A percentile compares a stretch with the other conserved stretches of the same genome.
Conservation (phyloP, 2,888 invertebrate genomes). For the Heliconius ethilla region DNA sequence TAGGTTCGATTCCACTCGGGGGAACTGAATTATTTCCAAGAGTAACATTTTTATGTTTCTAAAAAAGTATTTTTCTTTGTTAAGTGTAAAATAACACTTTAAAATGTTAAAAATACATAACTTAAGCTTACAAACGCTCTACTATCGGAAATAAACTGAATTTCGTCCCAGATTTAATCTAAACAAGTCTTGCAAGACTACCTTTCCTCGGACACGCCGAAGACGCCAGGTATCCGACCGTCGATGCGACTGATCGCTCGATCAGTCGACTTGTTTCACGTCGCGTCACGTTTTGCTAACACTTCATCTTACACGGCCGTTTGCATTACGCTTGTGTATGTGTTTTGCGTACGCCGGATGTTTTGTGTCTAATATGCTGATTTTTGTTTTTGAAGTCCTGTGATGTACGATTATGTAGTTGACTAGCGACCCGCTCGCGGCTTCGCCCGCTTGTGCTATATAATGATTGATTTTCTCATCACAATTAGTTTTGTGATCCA, state of each 20-base stretch:
- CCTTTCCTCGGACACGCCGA: constrained; percentile 2
- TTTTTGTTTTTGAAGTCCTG: background rate
- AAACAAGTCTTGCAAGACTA: constrained; percentile 15
- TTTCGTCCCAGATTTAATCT: constrained; percentile 6
- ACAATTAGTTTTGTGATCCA: too few species aligned
- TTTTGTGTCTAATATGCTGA: background rate
- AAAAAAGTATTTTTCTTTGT: too few species aligned
- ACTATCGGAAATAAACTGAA: background rate
- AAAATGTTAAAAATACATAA: too few species aligned
- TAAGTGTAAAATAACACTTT: too few species aligned
- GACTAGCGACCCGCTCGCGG: background rate
- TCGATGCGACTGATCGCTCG: constrained; percentile 16
- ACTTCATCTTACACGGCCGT: constrained; percentile 14
- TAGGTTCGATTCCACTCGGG: background rate
- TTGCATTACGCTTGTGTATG: background rate
- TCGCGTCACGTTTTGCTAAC: constrained; percentile 31
- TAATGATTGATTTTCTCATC: too few species aligned
- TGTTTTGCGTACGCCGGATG: constrained; percentile 4
- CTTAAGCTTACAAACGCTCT: too few species aligned
- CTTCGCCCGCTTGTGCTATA: background rate
- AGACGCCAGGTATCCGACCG: constrained; percentile 22
- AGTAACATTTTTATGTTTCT: too few species aligned
- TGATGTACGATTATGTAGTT: background rate
- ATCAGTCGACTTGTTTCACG: constrained; percentile 24
- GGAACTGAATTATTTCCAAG: background rate